Evolutionary conservation across 2,797 vertebrate species (phyloP), one percentile per base, ranked within the genome.

Genomic region (Lacerta bilineata): DNA sequence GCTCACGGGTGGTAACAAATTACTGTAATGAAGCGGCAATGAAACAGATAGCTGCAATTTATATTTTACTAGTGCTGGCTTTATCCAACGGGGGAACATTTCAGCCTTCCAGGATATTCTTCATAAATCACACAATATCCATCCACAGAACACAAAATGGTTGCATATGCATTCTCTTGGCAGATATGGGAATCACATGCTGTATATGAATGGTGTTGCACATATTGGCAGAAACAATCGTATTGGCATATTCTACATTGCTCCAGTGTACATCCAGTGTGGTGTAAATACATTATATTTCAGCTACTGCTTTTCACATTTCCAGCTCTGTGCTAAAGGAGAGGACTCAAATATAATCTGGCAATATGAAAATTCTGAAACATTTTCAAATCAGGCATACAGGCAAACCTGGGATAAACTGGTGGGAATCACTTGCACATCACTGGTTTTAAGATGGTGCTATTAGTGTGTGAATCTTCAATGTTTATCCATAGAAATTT

Each of bases 21-120:
- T 8, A 2, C 64, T 76, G n/a, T 33, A 39, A 41, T 1, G 23
- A 88, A 17, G 33, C 86, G 20, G 3, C 41, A 17, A 66, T 85
- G 36, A 90, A 92, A 86, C 50, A 66, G 66, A 68, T 85, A 91
- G 41, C 11, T 61, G 27, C 20, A 82, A 90, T 91, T 61, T 75
- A 25, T 89, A 23, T 76, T 87, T 72, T 72, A n/a, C 77, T 64
- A 0, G 15, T 81, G 10, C 85, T 91, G 91, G 23, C 10, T 64
- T 92, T 82, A 68, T 91, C 71, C 86, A 90, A 68, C n/a, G 3
- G 68, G 3, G 8, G 72, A 72, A 46, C 2, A 27, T 91, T 92
- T 93, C 33, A 29, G 64, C 81, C 3, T 61, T 83, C 83, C 18
- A 87, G 41, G 13, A 69, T 20, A 79, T 79, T 79, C 29, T n/a